A percentile compares a stretch with the other conserved stretches of the same genome.
These are phyloP conservation scores for Thamnophis sirtalis DNA, from an alignment of 2,113 vertebrate species.

Conservation along the genomic window DNA sequence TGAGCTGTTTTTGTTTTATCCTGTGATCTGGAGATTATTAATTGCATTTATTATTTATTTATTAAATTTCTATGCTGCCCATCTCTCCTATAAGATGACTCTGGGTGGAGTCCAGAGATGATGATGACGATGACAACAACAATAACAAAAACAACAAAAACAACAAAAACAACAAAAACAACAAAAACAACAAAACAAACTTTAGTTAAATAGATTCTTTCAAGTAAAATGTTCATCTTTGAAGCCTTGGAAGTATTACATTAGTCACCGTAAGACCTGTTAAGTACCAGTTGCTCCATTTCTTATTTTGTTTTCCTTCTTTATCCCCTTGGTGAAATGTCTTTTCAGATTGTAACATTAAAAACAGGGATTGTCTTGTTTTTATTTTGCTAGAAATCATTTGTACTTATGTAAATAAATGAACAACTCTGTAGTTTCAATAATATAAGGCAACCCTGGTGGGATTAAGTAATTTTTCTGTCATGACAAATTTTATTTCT, in stretches of 20 bases:
- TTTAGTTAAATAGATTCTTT: background rate
- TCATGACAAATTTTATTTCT: background rate
- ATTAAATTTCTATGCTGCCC: too few species aligned
- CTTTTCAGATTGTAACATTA: background rate
- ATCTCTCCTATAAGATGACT: too few species aligned
- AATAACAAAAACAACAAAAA: too few species aligned
- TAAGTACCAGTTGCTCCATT: background rate
- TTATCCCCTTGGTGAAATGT: background rate
- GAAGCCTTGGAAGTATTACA: background rate
- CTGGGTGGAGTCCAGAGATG: background rate
- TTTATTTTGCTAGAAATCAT: background rate
- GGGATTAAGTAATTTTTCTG: background rate
- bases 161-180: background rate
- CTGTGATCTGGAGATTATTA: background rate
- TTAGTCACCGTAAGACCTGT: background rate
- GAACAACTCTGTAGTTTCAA: background rate
- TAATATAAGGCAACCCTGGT: background rate
- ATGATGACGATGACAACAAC: too few species aligned
- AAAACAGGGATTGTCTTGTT: background rate
- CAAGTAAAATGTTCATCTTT: background rate
- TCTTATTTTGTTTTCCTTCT: background rate
- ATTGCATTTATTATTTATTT: too few species aligned
- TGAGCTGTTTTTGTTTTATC: background rate
- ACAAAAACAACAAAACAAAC: background rate
- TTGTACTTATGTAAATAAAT: background rate